Base-by-base conservation (phyloP, 1,140 invertebrate species). In the Lepidurus arcticus region DNA sequence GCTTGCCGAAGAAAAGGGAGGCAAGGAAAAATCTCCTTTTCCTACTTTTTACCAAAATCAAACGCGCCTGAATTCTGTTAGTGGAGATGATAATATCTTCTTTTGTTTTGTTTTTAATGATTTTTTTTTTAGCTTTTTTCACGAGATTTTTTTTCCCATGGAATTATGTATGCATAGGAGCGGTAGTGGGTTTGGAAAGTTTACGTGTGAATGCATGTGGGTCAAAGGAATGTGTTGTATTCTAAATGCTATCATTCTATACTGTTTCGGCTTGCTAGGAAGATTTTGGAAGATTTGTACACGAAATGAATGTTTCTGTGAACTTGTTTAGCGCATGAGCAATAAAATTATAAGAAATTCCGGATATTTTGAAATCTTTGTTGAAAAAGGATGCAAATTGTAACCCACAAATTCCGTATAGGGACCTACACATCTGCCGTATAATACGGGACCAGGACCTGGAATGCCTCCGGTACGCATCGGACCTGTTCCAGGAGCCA, bases 401-500 rank as follows among this genome's bases (percentile, higher is more conserved):
- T 65, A 65, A 65, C 53, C 13, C 53, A 65, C 0, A 34, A 34
- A n/a, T 65, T 65, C 53, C 6, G 21, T 65, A 65, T 65, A 65
- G 53, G 53, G 16, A 65, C 53, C 53, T 65, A n/a, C 53, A 21
- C 53, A 65, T 21, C 53, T 65, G 53, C 53, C 53, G 13, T 65
- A 65, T 21, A 65, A 65, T 65, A 16, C 53, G 53, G 53, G 53
- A 65, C 53, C 53, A 65, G 53, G 53, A 65, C 53, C 53, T 65
- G 53, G 53, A 65, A 65, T 65, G 53, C 53, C n/a, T 9, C 53
- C 53, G 53, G 53, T 65, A 21, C 16, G 53, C 16, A 65, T 65
- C 53, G 53, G 53, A 65, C 53, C 53, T 7, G 53, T 10, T 65
- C 53, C 53, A 65, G 53, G 53, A 21, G 53, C 53, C 7, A 65